A percentile compares a stretch with the other conserved stretches of the same genome.
phyloP scores from a whole-genome alignment of 1,140 invertebrate genomes.

The Trigoniulus corallinus region DNA sequence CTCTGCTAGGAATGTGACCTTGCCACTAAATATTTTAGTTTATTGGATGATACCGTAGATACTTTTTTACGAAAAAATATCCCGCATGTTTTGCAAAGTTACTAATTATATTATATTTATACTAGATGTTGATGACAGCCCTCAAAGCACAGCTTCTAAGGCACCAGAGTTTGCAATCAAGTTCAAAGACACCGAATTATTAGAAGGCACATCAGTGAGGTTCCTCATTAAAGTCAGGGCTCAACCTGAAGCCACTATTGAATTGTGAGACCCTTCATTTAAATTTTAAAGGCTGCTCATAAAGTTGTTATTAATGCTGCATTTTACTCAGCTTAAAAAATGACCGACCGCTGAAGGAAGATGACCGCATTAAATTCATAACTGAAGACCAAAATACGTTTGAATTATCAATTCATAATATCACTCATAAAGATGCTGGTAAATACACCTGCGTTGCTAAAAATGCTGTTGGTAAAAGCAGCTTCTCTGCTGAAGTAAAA shows the following conservation, averaged over 20 bases:
- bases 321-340: slow-evolving; percentile 55
- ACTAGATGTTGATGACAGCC: background rate
- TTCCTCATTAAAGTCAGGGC: slow-evolving; percentile 81
- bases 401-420: slow-evolving; percentile 72
- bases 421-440: slow-evolving; percentile 62
- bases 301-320: slow-evolving; percentile 1
- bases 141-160: background rate
- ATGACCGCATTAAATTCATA: slow-evolving; percentile 49
- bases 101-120: background rate
- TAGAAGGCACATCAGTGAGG: slow-evolving; percentile 67
- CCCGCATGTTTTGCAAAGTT: slow-evolving; percentile 5
- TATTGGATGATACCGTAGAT: background rate
- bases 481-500: slow-evolving; percentile 53
- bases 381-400: slow-evolving; percentile 58
- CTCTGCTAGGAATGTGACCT: too few species aligned
- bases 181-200: slow-evolving; percentile 67
- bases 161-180: slow-evolving; percentile 32
- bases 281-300: background rate
- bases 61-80: slow-evolving; percentile 1
- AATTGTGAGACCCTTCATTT: slow-evolving; percentile 43
- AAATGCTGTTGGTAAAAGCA: slow-evolving; percentile 64
- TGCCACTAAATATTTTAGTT: slow-evolving; percentile 1
- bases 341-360: slow-evolving; percentile 46
- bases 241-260: slow-evolving; percentile 61
- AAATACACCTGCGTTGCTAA: slow-evolving; percentile 69